Evolutionary conservation across 2,113 vertebrate genomes (phyloP), one percentile per base, ranked within the genome.

Genomic region (Rattus rattus): DNA sequence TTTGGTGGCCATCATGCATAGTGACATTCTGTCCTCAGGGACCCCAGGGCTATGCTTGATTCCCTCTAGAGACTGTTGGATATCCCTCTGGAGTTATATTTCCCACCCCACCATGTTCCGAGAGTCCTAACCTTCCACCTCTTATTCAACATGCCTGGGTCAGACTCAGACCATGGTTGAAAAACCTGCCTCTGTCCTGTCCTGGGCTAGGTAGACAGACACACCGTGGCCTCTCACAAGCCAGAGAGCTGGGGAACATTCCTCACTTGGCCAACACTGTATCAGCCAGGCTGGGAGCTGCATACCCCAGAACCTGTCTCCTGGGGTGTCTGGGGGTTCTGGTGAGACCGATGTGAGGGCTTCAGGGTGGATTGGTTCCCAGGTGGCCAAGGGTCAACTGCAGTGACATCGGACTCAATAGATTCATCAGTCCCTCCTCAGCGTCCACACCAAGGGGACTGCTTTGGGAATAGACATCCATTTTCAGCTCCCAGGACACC

Each of bases 281-380:
- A 43, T 26, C 54, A 12, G 47, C 47, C 13, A 49, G n/a, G 16
- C 79, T 26, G 43, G 24, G 9, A 20, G 54, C 22, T 30, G 1
- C 7, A 54, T 17, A 12, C 33, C 22, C 54, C 22, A 49, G 79
- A 30, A 17, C 28, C 39, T 14, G 20, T 16, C 54, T 30, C 77
- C 36, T 47, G 1, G 6, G 70, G 43, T 26, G 17, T 63, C 73
- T 33, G 10, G 30, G 11, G 22, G 13, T 24, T 56, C n/a, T 39
- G 36, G 49, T 19, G 28, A 75, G 33, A 65, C 43, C 24, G 43
- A 39, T 79, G 33, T 14, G 7, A 26, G 24, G 8, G 2, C 36
- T 65, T 39, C 47, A 0, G 20, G 73, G 24, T 17, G 2, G 49
- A n/a, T 39, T 12, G 26, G 14, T 7, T 47, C 11, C 0, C 13